These are phyloP conservation scores for Pelecanus crispus DNA, from an alignment of 2,113 vertebrate genomes.

Conservation along the genomic window DNA sequence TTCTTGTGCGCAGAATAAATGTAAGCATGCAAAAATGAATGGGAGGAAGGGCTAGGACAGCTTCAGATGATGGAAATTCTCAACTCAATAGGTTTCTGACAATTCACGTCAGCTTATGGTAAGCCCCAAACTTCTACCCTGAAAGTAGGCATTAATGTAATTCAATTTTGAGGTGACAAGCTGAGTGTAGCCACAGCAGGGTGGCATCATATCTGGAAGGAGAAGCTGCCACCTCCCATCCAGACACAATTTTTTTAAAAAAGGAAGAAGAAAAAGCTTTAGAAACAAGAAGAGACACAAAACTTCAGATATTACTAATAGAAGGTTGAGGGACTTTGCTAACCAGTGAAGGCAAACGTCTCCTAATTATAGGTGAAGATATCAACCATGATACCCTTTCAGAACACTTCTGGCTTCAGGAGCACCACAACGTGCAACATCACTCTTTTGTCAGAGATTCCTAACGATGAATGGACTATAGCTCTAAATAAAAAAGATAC, in stretches of 20 bases:
- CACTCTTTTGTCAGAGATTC: neutral
- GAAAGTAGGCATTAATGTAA: neutral
- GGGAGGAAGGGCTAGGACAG: neutral
- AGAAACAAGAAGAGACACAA: neutral
- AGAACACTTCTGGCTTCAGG: neutral
- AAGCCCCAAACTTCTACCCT: neutral
- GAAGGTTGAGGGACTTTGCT: neutral
- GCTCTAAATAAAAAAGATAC: neutral
- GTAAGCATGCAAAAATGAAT: neutral
- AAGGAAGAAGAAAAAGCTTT: neutral
- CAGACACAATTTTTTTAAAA: neutral
- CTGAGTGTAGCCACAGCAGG: neutral
- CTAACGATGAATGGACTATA: neutral
- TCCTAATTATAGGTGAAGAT: neutral
- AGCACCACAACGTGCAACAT: rapidly evolving
- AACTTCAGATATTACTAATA: neutral
- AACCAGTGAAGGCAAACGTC: neutral
- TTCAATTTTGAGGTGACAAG: neutral
- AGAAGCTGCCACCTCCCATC: neutral
- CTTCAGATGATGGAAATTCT: neutral
- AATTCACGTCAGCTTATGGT: neutral
- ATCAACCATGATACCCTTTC: neutral
- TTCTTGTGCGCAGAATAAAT: neutral
- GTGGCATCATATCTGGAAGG: neutral
- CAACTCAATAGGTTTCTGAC: neutral